Evolutionary conservation across 2,888 invertebrate genomes (phyloP), one percentile per base, ranked within the genome.

Genomic region (Apodemia duryi): DNA sequence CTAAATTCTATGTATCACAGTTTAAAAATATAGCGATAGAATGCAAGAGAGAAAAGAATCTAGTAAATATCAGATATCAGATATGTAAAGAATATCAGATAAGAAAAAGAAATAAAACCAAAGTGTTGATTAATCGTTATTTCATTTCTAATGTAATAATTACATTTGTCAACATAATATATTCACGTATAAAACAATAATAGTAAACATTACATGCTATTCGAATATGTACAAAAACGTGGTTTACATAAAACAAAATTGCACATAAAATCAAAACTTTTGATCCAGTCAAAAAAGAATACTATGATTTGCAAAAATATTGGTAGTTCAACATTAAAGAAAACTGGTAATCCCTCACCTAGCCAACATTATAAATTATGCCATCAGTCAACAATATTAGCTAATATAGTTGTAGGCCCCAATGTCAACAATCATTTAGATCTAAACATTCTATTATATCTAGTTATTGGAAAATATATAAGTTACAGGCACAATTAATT

Each of bases 231-330:
- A 64, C 49, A 64, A 63, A 64, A 64, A 84, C 67, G 61, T 49
- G 60, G 63, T 66, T 66, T 65, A 63, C 75, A 72, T 80, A 79
- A 78, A 78, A 75, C 81, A 79, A 80, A 83, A 81, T 87, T 86
- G 86, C 86, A 87, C 86, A 79, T 72, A 75, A 83, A 80, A 82
- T 85, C 86, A 88, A 89, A 81, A 81, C 70, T 75, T 88, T 88
- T 90, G 91, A 91, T 90, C 90, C 90, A 89, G 89, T 90, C 90
- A 90, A 90, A 88, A 63, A 65, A 64, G 7, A 32, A 61, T 49
- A 35, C 46, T 38, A 61, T 41, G 63, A 83, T 77, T 75, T 75
- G 71, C 73, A 73, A 73, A 75, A 71, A 76, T 73, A 75, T 77
- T 76, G 72, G 73, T 72, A 71, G 67, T 67, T 69, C 71, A 70